These are phyloP conservation scores for Microctenopoma stevenorrisi DNA, from an alignment of 2,797 vertebrate species.

Conservation along the genomic window DNA sequence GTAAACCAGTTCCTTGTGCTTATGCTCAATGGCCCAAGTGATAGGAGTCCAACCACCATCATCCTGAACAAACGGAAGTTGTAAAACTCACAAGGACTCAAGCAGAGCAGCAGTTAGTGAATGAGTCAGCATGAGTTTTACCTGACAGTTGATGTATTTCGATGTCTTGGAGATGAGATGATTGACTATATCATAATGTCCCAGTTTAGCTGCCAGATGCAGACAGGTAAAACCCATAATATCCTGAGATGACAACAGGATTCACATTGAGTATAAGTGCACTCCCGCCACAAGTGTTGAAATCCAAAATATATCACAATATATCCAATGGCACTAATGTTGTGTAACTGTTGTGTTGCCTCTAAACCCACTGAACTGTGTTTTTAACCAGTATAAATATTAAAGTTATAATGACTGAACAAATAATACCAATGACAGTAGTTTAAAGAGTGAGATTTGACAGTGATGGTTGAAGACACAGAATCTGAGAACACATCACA, in stretches of 20 bases:
- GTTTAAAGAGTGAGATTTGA: too few species aligned
- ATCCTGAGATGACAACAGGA: constrained; percentile 82
- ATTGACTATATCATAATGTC: constrained; percentile 89
- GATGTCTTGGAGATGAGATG: constrained; percentile 90
- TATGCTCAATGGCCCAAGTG: constrained; percentile 97
- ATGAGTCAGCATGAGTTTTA: constrained; percentile 54
- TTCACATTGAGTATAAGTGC: constrained; percentile 37
- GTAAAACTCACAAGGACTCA: neutral
- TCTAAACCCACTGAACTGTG: too few species aligned
- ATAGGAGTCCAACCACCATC: constrained; percentile 96
- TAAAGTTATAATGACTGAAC: too few species aligned
- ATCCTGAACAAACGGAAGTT: constrained; percentile 81
- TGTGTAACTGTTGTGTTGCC: too few species aligned
- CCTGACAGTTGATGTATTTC: constrained; percentile 95
- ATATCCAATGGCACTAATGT: too few species aligned
- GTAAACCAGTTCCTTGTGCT: constrained; percentile 91
- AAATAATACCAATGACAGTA: too few species aligned
- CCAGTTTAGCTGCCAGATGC: constrained; percentile 96
- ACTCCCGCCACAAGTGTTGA: constrained; percentile 1
- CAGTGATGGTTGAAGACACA: too few species aligned
- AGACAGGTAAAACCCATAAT: constrained; percentile 93
- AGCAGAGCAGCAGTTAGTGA: neutral
- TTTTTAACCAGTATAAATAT: neutral
- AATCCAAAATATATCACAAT: neutral
- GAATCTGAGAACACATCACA: neutral